A percentile compares a stretch with the other conserved stretches of the same genome.
Evolutionary conservation across 2,888 invertebrate genomes (phyloP).

Genomic region (Ectobius pallidus): DNA sequence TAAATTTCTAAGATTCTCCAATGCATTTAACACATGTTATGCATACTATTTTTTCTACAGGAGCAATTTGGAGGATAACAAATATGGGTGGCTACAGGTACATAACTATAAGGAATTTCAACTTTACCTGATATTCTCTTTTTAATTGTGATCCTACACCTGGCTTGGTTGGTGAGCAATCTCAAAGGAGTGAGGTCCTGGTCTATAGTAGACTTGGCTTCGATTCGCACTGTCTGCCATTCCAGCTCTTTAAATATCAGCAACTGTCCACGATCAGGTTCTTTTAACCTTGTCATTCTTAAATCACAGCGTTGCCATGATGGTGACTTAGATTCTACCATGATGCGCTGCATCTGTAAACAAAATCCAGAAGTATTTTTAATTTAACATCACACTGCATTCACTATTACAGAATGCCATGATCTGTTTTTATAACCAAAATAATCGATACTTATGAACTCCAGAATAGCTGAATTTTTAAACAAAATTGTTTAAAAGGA

Average conservation of each 20-base stretch:
- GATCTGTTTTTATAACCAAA: no score
- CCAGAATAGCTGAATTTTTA: no score
- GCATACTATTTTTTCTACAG: no score
- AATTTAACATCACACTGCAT: no score
- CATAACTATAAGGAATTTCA: no score
- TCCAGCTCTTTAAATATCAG: slow-evolving; percentile 96
- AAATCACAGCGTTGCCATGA: slow-evolving; percentile 88
- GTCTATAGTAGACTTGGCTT: slow-evolving; percentile 85
- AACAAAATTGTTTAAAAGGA: no score
- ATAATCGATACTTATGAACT: slow-evolving; percentile 30
- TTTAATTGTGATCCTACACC: slow-evolving; percentile 94
- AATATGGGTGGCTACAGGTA: no score
- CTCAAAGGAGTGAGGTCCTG: slow-evolving; percentile 84
- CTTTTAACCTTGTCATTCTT: slow-evolving; percentile 89
- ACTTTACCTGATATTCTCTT: slow-evolving; percentile 89
- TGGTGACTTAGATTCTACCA: slow-evolving; percentile 92
- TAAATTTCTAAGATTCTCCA: no score
- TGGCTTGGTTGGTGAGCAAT: slow-evolving; percentile 91
- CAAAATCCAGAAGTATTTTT: no score
- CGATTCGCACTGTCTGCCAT: slow-evolving; percentile 96
- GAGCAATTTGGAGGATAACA: no score
- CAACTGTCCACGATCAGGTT: slow-evolving; percentile 84
- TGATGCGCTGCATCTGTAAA: slow-evolving; percentile 85
- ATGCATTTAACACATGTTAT: no score
- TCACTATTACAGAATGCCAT: no score